A percentile compares a stretch with the other conserved stretches of the same genome.
phyloP scores from a whole-genome alignment of 2,113 vertebrate genomes.

The Dipodomys ordii region DNA sequence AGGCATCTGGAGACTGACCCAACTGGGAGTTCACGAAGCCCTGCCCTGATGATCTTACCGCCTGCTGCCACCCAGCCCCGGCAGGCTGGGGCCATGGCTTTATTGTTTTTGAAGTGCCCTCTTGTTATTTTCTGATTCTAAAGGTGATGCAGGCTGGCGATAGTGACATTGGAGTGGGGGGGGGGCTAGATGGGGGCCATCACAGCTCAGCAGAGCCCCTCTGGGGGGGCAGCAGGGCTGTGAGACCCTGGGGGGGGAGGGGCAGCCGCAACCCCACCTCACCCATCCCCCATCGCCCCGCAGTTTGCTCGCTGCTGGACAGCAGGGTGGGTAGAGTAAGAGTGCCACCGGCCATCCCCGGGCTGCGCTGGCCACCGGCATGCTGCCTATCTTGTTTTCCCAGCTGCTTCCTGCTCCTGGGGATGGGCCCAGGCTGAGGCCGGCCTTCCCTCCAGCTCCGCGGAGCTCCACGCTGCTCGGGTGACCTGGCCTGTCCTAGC shows the following conservation, averaged over 20 bases:
- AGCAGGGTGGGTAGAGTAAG: not conserved
- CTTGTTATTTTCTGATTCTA: not conserved
- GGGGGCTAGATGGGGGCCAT: not conserved
- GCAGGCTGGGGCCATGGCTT: not conserved
- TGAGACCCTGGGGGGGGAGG: not conserved
- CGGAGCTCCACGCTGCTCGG: not conserved
- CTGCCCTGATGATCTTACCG: not conserved
- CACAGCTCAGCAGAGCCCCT: not conserved
- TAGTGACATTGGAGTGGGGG: not conserved
- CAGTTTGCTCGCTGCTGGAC: not conserved
- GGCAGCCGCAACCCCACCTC: not conserved
- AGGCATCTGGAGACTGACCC: not conserved
- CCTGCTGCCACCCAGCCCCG: not conserved
- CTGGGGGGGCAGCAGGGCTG: not conserved
- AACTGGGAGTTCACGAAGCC: not conserved
- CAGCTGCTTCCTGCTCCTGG: constrained; percentile 7
- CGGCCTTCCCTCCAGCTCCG: not conserved
- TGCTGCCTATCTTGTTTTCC: not conserved
- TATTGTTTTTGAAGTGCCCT: constrained; percentile 22
- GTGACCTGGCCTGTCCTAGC: not conserved
- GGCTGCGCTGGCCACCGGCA: not conserved
- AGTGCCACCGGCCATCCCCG: not conserved
- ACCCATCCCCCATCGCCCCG: not conserved
- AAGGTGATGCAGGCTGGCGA: not conserved
- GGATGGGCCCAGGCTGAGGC: not conserved